Base-by-base conservation (phyloP, 2,888 invertebrate genomes). In the Venusia cambrica region DNA sequence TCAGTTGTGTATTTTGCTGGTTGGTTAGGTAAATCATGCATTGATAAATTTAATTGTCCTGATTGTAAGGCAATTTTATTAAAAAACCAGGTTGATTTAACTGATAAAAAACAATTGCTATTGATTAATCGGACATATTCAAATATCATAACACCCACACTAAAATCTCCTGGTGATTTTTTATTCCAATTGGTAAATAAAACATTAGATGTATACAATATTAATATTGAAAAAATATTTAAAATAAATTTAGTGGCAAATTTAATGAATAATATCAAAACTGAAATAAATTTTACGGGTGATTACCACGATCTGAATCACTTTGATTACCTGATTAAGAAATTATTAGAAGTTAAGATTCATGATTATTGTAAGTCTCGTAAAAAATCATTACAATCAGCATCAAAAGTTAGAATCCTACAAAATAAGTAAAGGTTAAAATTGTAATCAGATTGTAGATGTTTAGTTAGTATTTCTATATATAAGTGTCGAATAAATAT, bases 1-100 rank as follows among this genome's bases (percentile, higher is more conserved):
- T 18, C 18, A 18, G 18, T 18, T 10, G 42, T 39, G 17, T 51
- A 51, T 39, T 52, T 50, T 45, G 43, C 48, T 31, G 48, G 52
- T 13, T 52, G 44, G 32, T 34, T 52, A 5, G 45, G 31, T 12
- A 51, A 46, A 39, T 16, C 10, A 12, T 37, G 18, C 7, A 6
- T 5, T 18, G 6, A 18, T 18, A 18, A 18, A 18, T 18, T 18
- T 18, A 18, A 18, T 18, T 18, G 18, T 6, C 7, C 18, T 6
- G 18, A 6, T 3, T 18, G 18, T 7, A 18, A 6, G 6, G 3
- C 5, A 5, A 18, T 18, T 1, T 18, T 18, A 18, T 18, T 18
- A 7, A 18, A 18, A 5, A 18, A 6, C 7, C 6, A 18, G 1
- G 18, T 18, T 18, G 18, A 18, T 18, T 18, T 18, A 18, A 3